These are phyloP conservation scores for Pelodiscus sinensis DNA, from an alignment of 2,113 vertebrate genomes.

Conservation along the genomic window DNA sequence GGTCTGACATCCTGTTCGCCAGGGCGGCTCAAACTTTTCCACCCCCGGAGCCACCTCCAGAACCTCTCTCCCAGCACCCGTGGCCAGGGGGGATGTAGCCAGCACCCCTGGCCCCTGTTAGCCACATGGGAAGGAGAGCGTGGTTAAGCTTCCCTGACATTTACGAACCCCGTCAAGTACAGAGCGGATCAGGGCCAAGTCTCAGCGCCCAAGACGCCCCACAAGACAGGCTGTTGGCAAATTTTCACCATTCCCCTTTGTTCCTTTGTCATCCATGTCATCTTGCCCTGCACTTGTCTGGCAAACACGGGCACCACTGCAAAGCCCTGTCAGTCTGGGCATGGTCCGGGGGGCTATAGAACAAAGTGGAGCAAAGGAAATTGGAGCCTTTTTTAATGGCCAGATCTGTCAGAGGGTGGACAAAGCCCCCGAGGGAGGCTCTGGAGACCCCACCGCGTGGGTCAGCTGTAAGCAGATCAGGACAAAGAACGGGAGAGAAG, in stretches of 20 bases:
- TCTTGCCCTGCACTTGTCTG: background rate
- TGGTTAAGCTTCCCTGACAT: background rate
- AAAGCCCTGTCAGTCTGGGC: background rate
- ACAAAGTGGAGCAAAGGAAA: constrained; percentile 25
- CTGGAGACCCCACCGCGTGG: background rate
- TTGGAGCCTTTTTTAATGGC: background rate
- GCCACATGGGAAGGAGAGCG: background rate
- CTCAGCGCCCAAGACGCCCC: accelerated
- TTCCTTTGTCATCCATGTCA: background rate
- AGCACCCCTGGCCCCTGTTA: accelerated
- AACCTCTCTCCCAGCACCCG: background rate
- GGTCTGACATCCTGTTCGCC: background rate
- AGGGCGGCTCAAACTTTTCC: background rate
- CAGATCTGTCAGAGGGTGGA: background rate
- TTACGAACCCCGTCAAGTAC: background rate
- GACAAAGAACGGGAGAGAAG: background rate
- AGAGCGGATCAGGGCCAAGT: background rate
- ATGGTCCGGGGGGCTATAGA: background rate
- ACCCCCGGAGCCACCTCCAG: background rate
- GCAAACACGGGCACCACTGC: background rate
- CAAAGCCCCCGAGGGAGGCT: accelerated
- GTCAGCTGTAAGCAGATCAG: background rate
- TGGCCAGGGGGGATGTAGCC: background rate
- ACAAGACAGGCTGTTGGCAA: background rate
- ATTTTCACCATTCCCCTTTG: background rate